Base-by-base conservation (phyloP, 1,140 invertebrate genomes). In the Drosophila bocki region DNA sequence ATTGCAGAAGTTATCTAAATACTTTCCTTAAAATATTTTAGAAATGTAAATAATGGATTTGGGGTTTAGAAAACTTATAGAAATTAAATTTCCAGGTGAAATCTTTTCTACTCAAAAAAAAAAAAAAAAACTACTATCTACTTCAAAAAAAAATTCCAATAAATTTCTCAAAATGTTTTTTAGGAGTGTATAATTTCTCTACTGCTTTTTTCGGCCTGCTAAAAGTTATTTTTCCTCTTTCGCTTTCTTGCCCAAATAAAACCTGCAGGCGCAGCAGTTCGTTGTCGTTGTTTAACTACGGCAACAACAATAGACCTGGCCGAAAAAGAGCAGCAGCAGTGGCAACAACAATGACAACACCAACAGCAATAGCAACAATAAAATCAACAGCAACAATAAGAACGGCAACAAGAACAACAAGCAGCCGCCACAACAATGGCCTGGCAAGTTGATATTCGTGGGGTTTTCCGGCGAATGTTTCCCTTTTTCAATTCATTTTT, bases 201-300 rank as follows among this genome's bases (percentile, higher is more conserved):
- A 67, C 67, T 58, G 62, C 29, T 45, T 32, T 72, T 41, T 74
- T 35, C 47, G 53, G 62, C 65, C 75, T 68, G 75, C 75, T 63
- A 77, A 84, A 85, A 81, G 59, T 84, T 84, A 78, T 83, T 61
- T 80, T 72, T 54, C 29, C 51, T 59, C 35, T 75, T 57, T 48
- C 59, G 50, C 59, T 51, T 75, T 76, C 51, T 75, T 75, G 53
- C 37, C 61, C 72, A 83, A 77, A 87, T 80, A 80, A 78, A 87
- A 84, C 57, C 84, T 87, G 84, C 84, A 87, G 84, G 84, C 84
- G 41, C 71, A 84, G 85, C 84, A 80, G 44, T 83, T 79, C 47
- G 35, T 58, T n/a, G 37, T 61, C 51, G 33, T 70, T 63, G 65
- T 65, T 69, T 63, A 44, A 62, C 44, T 58, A 42, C 56, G 29